Base-by-base conservation (phyloP, 2,888 invertebrate genomes). In the Sussaba pulchella region DNA sequence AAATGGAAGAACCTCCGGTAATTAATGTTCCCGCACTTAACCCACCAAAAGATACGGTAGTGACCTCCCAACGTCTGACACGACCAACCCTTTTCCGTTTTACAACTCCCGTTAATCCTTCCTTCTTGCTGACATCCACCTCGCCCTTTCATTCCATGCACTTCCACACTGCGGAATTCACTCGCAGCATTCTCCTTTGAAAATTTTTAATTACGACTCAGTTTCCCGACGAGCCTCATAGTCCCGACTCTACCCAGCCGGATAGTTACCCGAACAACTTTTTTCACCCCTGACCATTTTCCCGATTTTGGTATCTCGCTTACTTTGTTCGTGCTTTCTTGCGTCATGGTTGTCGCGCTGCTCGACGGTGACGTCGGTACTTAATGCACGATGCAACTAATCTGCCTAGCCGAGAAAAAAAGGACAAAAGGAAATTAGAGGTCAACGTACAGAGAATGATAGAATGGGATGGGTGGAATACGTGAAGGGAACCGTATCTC, bases 21-120 rank as follows among this genome's bases (percentile, higher is more conserved):
- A 79, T 79, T 75, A 79, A 59, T 50, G 41, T 66, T 39, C 36
- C 39, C 64, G 57, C 64, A 77, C 79, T 79, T 75, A 66, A 79
- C 66, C 71, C 54, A 59, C 14, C 59, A 57, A 43, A 24, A 71
- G 54, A 69, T 47, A 21, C 17, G 43, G 17, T 39, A 45, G 21
- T 41, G 47, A 64, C 47, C 45, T 45, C 47, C 17, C 47, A 31
- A 41, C 45, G 39, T n/a, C 19, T 24, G 50, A 36, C 63, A 24
- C 59, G 14, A n/a, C 39, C 41, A n/a, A 67, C 24, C 14, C 54
- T 69, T 52, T 31, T 69, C 45, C 63, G 14, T 69, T 63, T 69
- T 59, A 17, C 17, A 54, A 47, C 54, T 36, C 36, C 61, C 45
- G 43, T 43, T 57, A 14, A 17, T 17, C 17, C n/a, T 26, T 39